Base-by-base conservation (phyloP, 2,797 vertebrate genomes). In the Erpetoichthys calabaricus region DNA sequence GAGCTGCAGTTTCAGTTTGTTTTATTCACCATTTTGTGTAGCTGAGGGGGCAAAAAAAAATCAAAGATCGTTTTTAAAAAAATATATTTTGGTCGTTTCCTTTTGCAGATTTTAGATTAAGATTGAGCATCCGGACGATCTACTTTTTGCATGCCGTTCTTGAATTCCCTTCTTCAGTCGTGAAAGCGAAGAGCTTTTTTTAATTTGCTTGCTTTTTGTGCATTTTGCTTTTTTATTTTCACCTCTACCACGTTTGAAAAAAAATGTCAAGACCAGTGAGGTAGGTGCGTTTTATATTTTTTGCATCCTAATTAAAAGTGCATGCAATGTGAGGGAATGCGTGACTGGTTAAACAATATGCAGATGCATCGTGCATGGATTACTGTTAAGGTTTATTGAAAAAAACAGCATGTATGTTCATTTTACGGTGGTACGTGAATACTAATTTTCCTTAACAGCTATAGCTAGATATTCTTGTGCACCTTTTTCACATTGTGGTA, bases 1-100 rank as follows among this genome's bases (percentile, higher is more conserved):
- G 72, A 73, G 78, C 83, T 86, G 85, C 86, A 86, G 84, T 87
- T 88, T 88, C 84, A 87, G 83, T 88, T 88, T 87, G 86, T 88
- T 88, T 87, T 85, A 88, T 84, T 88, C 85, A 86, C 84, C 85
- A 85, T 88, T 87, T 88, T 86, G 84, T 78, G 80, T 73, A 81
- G 83, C 79, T 73, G 80, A 81, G 74, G 80, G 81, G 76, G 75
- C 72, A 78, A 74, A 66, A 66, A 66, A 68, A 60, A 68, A 72
- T 59, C 59, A 25, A 64, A 76, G 75, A 73, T 76, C 73, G 69
- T 65, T 61, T 73, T 70, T 66, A 67, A 69, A 65, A 67, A 49
- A 49, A 3, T 7, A 49, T 3, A 49, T 7, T 7, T 70, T 72
- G 57, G 62, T 47, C 46, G 65, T 64, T 62, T 55, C 69, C 57